Percentiles rank a stretch among this genome's conserved stretches.
phyloP scores from a whole-genome alignment of 1,140 invertebrate species.

The Zaprionus lachaisei region DNA sequence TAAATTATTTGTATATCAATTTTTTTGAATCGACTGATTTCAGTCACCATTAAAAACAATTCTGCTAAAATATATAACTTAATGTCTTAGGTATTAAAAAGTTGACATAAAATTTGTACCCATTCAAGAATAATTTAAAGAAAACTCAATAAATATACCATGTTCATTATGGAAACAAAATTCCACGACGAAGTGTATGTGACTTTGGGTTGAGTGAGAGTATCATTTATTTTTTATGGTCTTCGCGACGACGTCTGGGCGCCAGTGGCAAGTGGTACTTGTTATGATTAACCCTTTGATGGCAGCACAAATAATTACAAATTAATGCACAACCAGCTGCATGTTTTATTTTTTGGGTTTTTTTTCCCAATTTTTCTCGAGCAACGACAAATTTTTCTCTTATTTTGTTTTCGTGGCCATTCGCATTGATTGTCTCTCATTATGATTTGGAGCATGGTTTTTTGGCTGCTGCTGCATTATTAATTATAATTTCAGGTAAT shows the following conservation, averaged over 20 bases:
- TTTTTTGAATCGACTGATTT: no score
- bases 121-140: neutral
- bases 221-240: slow-evolving; percentile 2
- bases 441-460: slow-evolving; percentile 35
- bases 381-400: slow-evolving; percentile 1
- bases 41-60: no score
- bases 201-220: neutral
- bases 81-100: no score
- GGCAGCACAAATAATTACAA: slow-evolving; percentile 64
- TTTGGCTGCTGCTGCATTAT: slow-evolving; percentile 37
- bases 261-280: slow-evolving; percentile 42
- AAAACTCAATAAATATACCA: neutral
- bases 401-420: slow-evolving; percentile 15
- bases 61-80: no score
- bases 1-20: no score
- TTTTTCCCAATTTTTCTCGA: neutral
- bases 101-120: no score
- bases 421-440: slow-evolving; percentile 34
- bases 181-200: neutral
- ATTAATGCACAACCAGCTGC: slow-evolving; percentile 54
- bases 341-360: neutral
- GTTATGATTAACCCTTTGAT: slow-evolving; percentile 64
- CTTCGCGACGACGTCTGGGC: slow-evolving; percentile 8
- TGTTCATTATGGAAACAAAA: neutral
- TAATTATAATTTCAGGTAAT: slow-evolving; percentile 40